These are phyloP conservation scores for Drosophila ustulata DNA, from an alignment of 2,888 invertebrate genomes.

Conservation along the genomic window DNA sequence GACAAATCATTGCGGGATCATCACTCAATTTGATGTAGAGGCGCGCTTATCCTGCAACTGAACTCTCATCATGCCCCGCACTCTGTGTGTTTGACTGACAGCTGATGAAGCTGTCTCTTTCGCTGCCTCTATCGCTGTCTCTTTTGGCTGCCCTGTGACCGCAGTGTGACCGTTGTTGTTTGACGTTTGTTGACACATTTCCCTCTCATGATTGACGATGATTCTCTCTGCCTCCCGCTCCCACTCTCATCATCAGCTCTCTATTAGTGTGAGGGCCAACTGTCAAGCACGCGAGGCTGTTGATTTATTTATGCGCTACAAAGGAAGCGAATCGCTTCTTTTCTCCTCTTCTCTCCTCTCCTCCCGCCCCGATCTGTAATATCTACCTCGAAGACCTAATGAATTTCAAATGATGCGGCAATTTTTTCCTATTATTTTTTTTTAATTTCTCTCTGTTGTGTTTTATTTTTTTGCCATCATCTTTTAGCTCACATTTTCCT, in stretches of 20 bases:
- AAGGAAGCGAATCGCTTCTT: conserved; percentile 54
- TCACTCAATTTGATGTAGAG: conserved; percentile 76
- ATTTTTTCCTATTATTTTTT: conserved; percentile 49
- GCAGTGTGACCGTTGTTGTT: conserved; percentile 53
- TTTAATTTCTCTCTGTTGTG: conserved; percentile 39
- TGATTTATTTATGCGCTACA: conserved; percentile 72
- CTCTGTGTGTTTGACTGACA: conserved; percentile 42
- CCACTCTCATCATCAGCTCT: conserved; percentile 21
- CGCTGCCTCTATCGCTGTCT: neutral
- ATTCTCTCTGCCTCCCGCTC: neutral
- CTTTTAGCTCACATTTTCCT: conserved; percentile 57
- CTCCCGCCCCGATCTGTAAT: conserved; percentile 48
- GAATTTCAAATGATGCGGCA: conserved; percentile 79
- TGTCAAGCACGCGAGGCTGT: conserved; percentile 73
- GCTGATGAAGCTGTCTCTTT: conserved; percentile 66
- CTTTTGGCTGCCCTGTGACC: conserved; percentile 35
- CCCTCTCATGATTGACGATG: conserved; percentile 77
- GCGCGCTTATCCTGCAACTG: conserved; percentile 51
- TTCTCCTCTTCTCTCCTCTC: neutral
- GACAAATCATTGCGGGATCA: conserved; percentile 76
- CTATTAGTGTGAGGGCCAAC: conserved; percentile 58
- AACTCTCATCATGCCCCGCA: conserved; percentile 5
- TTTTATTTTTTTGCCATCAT: conserved; percentile 53
- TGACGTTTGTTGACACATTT: conserved; percentile 77
- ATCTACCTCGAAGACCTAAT: conserved; percentile 58